Evolutionary conservation across 2,888 invertebrate genomes (phyloP).

Genomic region (Oxyscelio sp.): DNA sequence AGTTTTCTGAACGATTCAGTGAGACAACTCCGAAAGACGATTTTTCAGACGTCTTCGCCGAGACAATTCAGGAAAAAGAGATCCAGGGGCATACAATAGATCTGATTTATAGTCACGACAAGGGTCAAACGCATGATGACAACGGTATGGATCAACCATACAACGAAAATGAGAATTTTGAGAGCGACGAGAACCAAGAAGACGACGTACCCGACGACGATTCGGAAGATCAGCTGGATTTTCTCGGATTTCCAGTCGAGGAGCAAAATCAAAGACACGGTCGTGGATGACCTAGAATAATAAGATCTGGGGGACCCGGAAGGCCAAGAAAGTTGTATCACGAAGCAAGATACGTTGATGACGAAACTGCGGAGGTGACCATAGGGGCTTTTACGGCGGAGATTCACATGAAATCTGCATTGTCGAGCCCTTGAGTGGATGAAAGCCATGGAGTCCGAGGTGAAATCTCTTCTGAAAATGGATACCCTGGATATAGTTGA

Average conservation of each 20-base stretch:
- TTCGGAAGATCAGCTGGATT: neutral
- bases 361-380: no score
- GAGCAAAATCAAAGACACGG: neutral
- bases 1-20: conserved; percentile 5
- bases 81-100: neutral
- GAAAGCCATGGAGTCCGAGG: conserved; percentile 43
- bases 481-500: conserved; percentile 34
- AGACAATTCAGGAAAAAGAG: no score
- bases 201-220: neutral
- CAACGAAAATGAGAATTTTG: no score
- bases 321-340: conserved; percentile 18
- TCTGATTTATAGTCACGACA: neutral
- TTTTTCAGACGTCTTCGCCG: neutral
- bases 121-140: neutral
- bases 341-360: no score
- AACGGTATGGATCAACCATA: no score
- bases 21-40: neutral
- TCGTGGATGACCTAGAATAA: neutral
- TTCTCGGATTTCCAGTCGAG: neutral
- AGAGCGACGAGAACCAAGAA: neutral
- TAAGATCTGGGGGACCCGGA: conserved; percentile 2
- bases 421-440: no score
- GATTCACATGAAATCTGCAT: no score
- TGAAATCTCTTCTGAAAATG: conserved; percentile 20
- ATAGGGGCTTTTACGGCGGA: no score